Percentiles rank a stretch among this genome's conserved stretches.
Conservation (phyloP, 1,140 invertebrate genomes). For the Berghia stephanieae region DNA sequence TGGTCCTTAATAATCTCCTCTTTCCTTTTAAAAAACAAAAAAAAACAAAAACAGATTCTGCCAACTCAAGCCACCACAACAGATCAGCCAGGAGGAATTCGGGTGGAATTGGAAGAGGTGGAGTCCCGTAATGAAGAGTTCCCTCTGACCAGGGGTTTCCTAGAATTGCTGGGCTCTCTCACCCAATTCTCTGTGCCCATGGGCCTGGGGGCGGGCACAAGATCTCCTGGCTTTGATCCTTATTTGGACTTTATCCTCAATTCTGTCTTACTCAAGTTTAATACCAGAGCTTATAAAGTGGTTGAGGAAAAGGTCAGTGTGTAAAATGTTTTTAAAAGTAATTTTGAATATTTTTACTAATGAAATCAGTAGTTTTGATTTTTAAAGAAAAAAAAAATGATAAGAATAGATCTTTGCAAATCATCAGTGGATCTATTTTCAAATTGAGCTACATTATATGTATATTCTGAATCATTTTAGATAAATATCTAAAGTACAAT, state of each 20-base stretch:
- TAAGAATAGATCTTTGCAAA: too few relatives aligned
- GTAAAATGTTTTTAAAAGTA: too few relatives aligned
- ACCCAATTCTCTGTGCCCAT: conserved; percentile 79
- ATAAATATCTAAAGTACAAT: too few relatives aligned
- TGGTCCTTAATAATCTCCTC: too few relatives aligned
- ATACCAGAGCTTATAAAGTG: conserved; percentile 80
- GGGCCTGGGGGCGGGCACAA: conserved; percentile 80
- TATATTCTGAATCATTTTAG: too few relatives aligned
- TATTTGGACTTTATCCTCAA: conserved; percentile 86
- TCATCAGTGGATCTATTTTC: too few relatives aligned
- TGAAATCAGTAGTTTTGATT: too few relatives aligned
- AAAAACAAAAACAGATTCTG: conserved; percentile 27
- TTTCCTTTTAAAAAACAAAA: too few relatives aligned
- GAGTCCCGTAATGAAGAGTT: conserved; percentile 83
- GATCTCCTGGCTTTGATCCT: conserved; percentile 88
- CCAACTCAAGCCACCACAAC: not conserved
- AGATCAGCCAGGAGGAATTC: conserved; percentile 19
- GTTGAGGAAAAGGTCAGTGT: conserved; percentile 75
- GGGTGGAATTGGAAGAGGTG: conserved; percentile 77
- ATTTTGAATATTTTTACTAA: too few relatives aligned
- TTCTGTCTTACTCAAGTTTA: conserved; percentile 81
- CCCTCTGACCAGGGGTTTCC: conserved; percentile 74
- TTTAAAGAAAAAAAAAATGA: too few relatives aligned
- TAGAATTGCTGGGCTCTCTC: conserved; percentile 80
- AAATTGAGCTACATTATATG: too few relatives aligned